Percentiles rank a stretch among this genome's conserved stretches.
phyloP scores from a whole-genome alignment of 2,888 invertebrate species.

The Autographa gamma region DNA sequence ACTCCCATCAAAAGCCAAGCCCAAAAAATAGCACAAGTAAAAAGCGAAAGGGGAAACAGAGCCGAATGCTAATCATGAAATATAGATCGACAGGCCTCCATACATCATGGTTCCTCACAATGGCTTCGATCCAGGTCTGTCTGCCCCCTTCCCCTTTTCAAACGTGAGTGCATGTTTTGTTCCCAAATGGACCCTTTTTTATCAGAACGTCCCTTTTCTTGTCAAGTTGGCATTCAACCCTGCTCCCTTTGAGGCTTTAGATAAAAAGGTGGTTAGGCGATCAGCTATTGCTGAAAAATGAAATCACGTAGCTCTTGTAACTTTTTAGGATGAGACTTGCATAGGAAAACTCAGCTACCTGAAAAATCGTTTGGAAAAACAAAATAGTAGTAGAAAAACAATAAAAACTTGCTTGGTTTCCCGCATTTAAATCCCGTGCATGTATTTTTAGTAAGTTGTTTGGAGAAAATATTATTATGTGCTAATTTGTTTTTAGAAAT shows the following conservation, averaged over 20 bases:
- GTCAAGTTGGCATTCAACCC: conserved; percentile 31
- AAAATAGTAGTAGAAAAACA: not conserved
- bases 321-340: not conserved
- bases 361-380: not conserved
- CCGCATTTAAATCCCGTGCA: no score
- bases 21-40: not conserved
- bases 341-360: not conserved
- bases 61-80: conserved; percentile 44
- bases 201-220: conserved; percentile 54
- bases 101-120: conserved; percentile 41
- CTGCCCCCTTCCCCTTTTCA: conserved; percentile 12
- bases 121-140: conserved; percentile 24
- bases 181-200: conserved; percentile 52
- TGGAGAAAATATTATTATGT: no score
- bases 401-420: no score
- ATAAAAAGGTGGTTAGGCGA: conserved; percentile 22
- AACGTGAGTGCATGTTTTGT: conserved; percentile 52
- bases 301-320: not conserved
- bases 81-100: conserved; percentile 30
- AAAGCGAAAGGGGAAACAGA: conserved; percentile 14
- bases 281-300: conserved; percentile 15
- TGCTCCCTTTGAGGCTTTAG: conserved; percentile 35
- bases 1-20: conserved; percentile 2
- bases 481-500: no score
- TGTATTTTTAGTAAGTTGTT: no score